A percentile compares a stretch with the other conserved stretches of the same genome.
phyloP scores from a whole-genome alignment of 92 coral and sea anemone species.

The Heliopora coerulea region DNA sequence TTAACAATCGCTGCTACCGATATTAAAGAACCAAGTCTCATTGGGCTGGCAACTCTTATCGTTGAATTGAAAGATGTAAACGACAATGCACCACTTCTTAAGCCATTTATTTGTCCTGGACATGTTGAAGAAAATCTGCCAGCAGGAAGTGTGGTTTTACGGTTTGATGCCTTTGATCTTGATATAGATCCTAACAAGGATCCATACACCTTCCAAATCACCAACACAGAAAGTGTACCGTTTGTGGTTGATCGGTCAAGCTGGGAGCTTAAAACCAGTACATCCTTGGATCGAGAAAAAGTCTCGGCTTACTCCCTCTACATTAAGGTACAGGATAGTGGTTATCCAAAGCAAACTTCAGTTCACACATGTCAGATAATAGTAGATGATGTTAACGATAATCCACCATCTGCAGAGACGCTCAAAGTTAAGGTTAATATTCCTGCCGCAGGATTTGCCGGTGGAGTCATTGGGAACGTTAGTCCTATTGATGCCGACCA shows the following conservation, averaged over 20 bases:
- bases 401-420: conserved; percentile 65
- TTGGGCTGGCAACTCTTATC: conserved; percentile 68
- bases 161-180: conserved; percentile 66
- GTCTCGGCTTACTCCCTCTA: conserved; percentile 58
- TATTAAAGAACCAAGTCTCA: conserved; percentile 75
- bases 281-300: conserved; percentile 69
- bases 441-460: conserved; percentile 63
- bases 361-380: conserved; percentile 61
- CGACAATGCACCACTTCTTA: conserved; percentile 84
- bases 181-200: conserved; percentile 85
- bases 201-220: conserved; percentile 68
- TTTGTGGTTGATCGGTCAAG: conserved; percentile 59
- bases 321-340: conserved; percentile 66
- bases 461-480: conserved; percentile 73
- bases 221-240: conserved; percentile 62
- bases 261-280: conserved; percentile 65
- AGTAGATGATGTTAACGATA: conserved; percentile 83
- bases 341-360: conserved; percentile 64
- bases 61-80: conserved; percentile 75
- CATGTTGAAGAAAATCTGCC: conserved; percentile 67
- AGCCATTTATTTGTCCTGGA: conserved; percentile 58
- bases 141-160: conserved; percentile 61
- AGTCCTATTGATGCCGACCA: conserved; percentile 85
- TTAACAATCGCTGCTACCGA: conserved; percentile 83
- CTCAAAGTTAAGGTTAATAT: conserved; percentile 76